Conservation (phyloP, 2,888 invertebrate genomes). For the Drosophila picticornis region DNA sequence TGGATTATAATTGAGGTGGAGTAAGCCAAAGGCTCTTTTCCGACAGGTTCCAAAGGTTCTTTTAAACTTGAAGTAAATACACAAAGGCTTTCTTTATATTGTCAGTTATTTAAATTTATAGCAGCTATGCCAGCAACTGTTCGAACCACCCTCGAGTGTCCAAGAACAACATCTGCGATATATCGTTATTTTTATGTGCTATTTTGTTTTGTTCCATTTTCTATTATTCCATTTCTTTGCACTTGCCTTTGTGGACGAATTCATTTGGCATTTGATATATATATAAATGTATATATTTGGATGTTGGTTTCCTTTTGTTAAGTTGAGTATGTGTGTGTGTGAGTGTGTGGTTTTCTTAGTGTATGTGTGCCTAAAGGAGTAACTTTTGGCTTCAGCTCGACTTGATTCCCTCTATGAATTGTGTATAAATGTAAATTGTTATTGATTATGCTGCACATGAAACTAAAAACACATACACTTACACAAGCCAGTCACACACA, state of each 20-base stretch:
- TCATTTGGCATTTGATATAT: slow-evolving; percentile 60
- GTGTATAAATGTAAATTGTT: slow-evolving; percentile 76
- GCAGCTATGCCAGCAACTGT: slow-evolving; percentile 25
- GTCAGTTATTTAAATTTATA: not conserved
- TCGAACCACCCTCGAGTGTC: slow-evolving; percentile 38
- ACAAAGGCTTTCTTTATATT: not conserved
- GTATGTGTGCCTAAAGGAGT: slow-evolving; percentile 24
- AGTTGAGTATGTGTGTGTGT: slow-evolving; percentile 10
- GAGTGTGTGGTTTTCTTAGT: slow-evolving; percentile 32
- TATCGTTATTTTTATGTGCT: slow-evolving; percentile 59
- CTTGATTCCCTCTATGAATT: slow-evolving; percentile 14
- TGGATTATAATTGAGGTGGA: slow-evolving; percentile 15
- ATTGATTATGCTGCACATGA: slow-evolving; percentile 74
- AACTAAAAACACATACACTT: slow-evolving; percentile 33
- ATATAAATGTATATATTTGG: slow-evolving; percentile 31
- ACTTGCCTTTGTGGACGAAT: slow-evolving; percentile 39
- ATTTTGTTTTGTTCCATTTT: slow-evolving; percentile 49
- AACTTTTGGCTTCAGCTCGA: slow-evolving; percentile 24
- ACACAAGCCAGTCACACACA: slow-evolving; percentile 34
- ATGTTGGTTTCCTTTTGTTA: slow-evolving; percentile 29
- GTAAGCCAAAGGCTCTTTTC: not conserved
- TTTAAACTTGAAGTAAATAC: not conserved
- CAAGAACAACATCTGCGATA: slow-evolving; percentile 47
- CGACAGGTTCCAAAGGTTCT: not conserved
- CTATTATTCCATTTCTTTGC: slow-evolving; percentile 42